A percentile compares a stretch with the other conserved stretches of the same genome.
Conservation (phyloP, 2,113 vertebrate genomes). For the Ranitomeya variabilis region DNA sequence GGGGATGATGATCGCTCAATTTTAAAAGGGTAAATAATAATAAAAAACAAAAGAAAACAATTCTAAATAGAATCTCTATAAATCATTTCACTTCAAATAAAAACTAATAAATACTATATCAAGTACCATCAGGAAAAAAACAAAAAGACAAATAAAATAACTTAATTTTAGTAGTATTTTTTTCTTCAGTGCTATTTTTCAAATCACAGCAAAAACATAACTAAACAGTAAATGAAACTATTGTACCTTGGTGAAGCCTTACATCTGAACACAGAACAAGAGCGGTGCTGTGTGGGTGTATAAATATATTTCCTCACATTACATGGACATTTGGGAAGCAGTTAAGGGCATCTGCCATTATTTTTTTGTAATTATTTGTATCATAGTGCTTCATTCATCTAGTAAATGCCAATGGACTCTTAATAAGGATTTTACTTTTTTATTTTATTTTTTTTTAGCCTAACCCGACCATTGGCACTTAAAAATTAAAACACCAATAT, state of each 20-base stretch:
- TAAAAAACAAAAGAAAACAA: slow-evolving; percentile 62
- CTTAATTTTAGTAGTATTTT: slow-evolving; percentile 69
- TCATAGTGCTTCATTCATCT: neutral
- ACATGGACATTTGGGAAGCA: slow-evolving; percentile 54
- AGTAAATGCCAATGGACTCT: neutral
- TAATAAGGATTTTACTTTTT: neutral
- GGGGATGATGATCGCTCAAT: slow-evolving; percentile 20
- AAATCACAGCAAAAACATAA: slow-evolving; percentile 63
- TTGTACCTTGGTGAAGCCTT: slow-evolving; percentile 68
- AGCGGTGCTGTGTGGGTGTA: slow-evolving; percentile 64
- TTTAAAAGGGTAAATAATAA: slow-evolving; percentile 28
- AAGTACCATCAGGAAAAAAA: slow-evolving; percentile 74
- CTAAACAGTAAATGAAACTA: slow-evolving; percentile 71
- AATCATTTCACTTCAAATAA: slow-evolving; percentile 68
- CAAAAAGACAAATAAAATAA: slow-evolving; percentile 64
- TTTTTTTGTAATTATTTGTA: slow-evolving; percentile 17
- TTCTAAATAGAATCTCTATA: slow-evolving; percentile 51
- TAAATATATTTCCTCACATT: slow-evolving; percentile 69
- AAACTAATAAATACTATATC: slow-evolving; percentile 72
- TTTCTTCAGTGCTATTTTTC: slow-evolving; percentile 68
- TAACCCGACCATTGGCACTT: neutral
- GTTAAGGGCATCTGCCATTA: slow-evolving; percentile 11
- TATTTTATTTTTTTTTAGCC: neutral
- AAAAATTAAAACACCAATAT: neutral
- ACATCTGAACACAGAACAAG: slow-evolving; percentile 57